These are phyloP conservation scores for Archips xylosteana DNA, from an alignment of 2,888 invertebrate species.

Conservation along the genomic window DNA sequence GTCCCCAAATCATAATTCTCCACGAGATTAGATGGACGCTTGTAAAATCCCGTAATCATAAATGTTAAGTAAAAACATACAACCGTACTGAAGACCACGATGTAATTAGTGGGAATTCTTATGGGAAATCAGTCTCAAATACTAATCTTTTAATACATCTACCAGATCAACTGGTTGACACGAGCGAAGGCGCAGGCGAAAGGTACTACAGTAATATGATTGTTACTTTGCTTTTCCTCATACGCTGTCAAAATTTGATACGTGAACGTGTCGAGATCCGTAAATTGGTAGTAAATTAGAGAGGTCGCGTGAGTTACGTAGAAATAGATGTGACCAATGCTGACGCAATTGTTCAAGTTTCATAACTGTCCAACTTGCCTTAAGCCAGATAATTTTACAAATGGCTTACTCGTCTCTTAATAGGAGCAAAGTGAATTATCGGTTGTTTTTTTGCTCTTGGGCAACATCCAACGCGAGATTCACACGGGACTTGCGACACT, in stretches of 20 bases:
- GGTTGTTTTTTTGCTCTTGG: constrained; percentile 60
- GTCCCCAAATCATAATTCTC: too few species aligned
- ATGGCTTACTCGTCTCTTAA: constrained; percentile 71
- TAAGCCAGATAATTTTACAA: constrained; percentile 75
- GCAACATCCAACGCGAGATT: constrained; percentile 62
- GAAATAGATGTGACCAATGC: constrained; percentile 63
- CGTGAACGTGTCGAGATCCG: constrained; percentile 19
- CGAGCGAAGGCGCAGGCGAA: too few species aligned
- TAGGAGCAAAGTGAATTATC: constrained; percentile 72
- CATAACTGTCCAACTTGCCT: constrained; percentile 73
- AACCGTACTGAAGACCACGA: too few species aligned
- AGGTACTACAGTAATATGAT: background rate
- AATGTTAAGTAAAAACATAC: too few species aligned
- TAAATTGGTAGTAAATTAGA: constrained; percentile 52
- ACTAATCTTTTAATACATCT: too few species aligned
- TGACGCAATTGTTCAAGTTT: constrained; percentile 65
- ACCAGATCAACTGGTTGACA: too few species aligned
- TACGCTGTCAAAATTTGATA: constrained; percentile 14
- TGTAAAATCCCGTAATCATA: too few species aligned
- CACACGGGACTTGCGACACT: constrained; percentile 78
- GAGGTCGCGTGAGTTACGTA: constrained; percentile 65
- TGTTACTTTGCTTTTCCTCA: constrained; percentile 18
- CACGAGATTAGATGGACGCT: too few species aligned
- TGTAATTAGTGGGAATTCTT: too few species aligned
- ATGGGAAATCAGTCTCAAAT: too few species aligned